These are phyloP conservation scores for Athetis lepigone DNA, from an alignment of 2,888 invertebrate genomes.

Conservation along the genomic window DNA sequence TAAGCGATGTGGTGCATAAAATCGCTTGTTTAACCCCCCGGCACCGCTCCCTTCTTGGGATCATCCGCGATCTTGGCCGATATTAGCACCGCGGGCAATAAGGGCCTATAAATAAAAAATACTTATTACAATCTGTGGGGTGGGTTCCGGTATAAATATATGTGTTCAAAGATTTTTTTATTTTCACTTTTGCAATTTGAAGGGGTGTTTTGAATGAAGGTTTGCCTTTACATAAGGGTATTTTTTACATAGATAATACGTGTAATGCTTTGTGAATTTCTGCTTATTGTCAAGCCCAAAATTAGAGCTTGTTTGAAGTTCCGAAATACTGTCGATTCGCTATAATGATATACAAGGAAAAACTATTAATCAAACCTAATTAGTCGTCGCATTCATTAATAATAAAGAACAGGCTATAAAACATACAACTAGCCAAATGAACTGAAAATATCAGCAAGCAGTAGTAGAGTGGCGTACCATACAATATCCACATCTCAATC, in stretches of 20 bases:
- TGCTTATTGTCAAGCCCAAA: neutral
- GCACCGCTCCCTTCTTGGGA: constrained; percentile 76
- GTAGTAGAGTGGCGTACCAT: no score
- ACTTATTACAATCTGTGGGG: constrained; percentile 83
- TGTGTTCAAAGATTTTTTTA: constrained; percentile 71
- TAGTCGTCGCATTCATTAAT: neutral
- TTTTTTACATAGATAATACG: constrained; percentile 1
- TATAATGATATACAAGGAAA: neutral
- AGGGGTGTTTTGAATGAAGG: constrained; percentile 57
- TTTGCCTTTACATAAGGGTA: constrained; percentile 33
- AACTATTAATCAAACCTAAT: neutral
- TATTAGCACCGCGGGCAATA: constrained; percentile 88
- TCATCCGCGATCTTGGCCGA: constrained; percentile 85
- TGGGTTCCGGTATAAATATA: constrained; percentile 76
- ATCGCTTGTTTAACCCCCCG: constrained; percentile 74
- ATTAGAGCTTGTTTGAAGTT: neutral
- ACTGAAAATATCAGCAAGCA: no score
- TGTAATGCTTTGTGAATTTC: neutral
- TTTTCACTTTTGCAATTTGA: constrained; percentile 57
- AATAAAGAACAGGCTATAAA: neutral
- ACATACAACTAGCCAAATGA: neutral
- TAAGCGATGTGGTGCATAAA: constrained; percentile 79
- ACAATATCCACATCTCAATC: no score
- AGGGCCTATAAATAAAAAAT: constrained; percentile 85
- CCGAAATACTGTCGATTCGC: neutral